phyloP scores from a whole-genome alignment of 2,888 invertebrate species.

The Chymomyza procnemis region DNA sequence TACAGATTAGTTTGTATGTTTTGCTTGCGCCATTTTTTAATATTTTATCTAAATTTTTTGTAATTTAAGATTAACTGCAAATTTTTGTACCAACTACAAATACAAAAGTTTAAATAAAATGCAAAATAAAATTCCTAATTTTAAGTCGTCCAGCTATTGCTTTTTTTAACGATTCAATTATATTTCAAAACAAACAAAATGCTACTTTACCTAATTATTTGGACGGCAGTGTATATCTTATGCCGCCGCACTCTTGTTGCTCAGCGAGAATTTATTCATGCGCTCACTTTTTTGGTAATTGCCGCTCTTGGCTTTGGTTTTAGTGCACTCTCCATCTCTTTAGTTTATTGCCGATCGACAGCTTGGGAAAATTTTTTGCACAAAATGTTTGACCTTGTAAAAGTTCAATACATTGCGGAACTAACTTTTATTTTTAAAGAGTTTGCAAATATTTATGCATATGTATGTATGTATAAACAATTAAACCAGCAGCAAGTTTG shows the following conservation, averaged over 20 bases:
- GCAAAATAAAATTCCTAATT: too few species aligned
- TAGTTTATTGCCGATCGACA: neutral
- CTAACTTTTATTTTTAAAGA: neutral
- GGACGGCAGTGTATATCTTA: neutral
- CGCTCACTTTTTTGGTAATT: neutral
- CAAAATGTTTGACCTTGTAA: conserved; percentile 33
- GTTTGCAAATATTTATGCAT: too few species aligned
- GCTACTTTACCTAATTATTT: neutral
- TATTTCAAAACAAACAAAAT: neutral
- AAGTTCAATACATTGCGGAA: conserved; percentile 34
- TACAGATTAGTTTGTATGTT: too few species aligned
- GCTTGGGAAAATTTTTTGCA: conserved; percentile 26
- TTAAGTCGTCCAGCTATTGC: too few species aligned
- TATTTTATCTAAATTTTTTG: too few species aligned
- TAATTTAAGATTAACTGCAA: too few species aligned
- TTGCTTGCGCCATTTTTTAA: too few species aligned
- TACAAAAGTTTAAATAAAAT: too few species aligned
- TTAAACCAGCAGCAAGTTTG: too few species aligned
- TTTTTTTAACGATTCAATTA: too few species aligned
- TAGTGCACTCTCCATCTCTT: neutral
- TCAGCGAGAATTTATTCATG: neutral
- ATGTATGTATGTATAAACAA: too few species aligned
- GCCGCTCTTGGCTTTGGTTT: neutral
- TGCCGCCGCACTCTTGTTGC: neutral
- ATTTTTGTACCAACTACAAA: too few species aligned